These are phyloP conservation scores for Liopterus haemorrhoidalis DNA, from an alignment of 2,888 invertebrate genomes.

Conservation along the genomic window DNA sequence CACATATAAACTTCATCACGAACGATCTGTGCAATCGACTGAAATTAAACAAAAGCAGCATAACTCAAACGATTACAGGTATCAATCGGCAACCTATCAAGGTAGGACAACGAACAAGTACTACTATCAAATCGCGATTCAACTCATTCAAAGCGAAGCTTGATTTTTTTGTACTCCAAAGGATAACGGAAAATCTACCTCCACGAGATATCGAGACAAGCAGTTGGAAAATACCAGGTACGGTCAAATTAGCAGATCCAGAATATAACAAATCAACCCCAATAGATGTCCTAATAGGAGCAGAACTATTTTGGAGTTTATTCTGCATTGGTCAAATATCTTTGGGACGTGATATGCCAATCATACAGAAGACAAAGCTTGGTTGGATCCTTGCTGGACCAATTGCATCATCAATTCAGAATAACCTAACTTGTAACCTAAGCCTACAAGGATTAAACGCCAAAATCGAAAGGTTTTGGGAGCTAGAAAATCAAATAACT, in stretches of 20 bases:
- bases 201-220: constrained; percentile 14
- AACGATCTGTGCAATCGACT: constrained; percentile 16
- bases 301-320: constrained; percentile 25
- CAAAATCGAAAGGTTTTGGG: constrained; percentile 17
- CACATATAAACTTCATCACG: constrained; percentile 25
- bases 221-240: constrained; percentile 24
- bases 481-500: constrained; percentile 30
- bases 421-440: background rate
- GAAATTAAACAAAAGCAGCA: constrained; percentile 8
- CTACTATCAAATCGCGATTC: constrained; percentile 15
- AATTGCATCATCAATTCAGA: background rate
- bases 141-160: constrained; percentile 19
- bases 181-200: constrained; percentile 30
- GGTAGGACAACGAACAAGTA: background rate
- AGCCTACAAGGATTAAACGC: background rate
- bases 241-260: constrained; percentile 28
- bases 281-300: constrained; percentile 29
- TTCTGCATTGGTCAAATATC: constrained; percentile 18
- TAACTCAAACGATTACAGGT: background rate
- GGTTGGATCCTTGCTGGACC: constrained; percentile 26
- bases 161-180: constrained; percentile 24
- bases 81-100: background rate
- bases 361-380: constrained; percentile 22
- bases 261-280: constrained; percentile 17
- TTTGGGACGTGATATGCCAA: background rate